phyloP scores from a whole-genome alignment of 2,888 invertebrate genomes.

The Hemaris fuciformis region DNA sequence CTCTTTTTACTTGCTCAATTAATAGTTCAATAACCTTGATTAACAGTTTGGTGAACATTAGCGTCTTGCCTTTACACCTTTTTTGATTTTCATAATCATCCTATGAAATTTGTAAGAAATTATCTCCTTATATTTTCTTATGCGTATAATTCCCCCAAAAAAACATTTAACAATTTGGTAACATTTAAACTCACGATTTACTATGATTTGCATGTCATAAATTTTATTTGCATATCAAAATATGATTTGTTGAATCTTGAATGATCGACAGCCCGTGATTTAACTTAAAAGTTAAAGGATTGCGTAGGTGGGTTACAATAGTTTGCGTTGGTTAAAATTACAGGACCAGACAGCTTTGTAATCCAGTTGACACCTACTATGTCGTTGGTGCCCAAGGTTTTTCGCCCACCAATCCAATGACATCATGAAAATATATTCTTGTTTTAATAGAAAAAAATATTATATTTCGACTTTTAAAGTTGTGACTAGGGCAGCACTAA shows the following conservation, averaged over 20 bases:
- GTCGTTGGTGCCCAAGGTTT: slow-evolving; percentile 2
- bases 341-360: slow-evolving; percentile 2
- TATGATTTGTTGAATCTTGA: neutral
- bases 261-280: neutral
- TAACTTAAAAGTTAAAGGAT: neutral
- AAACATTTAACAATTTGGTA: too few species aligned
- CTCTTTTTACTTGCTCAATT: slow-evolving; percentile 21
- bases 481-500: neutral
- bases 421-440: slow-evolving; percentile 4
- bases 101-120: too few species aligned
- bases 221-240: too few species aligned
- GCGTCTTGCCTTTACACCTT: neutral
- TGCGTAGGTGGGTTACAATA: neutral
- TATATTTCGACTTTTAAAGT: neutral
- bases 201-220: too few species aligned
- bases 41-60: neutral
- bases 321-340: neutral
- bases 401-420: slow-evolving; percentile 13
- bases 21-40: neutral
- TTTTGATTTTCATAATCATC: neutral
- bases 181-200: too few species aligned
- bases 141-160: too few species aligned
- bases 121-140: too few species aligned
- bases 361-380: slow-evolving; percentile 11
- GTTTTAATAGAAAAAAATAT: too few species aligned